Base-by-base conservation (phyloP, 1,140 invertebrate species). In the Drosophila neocordata region DNA sequence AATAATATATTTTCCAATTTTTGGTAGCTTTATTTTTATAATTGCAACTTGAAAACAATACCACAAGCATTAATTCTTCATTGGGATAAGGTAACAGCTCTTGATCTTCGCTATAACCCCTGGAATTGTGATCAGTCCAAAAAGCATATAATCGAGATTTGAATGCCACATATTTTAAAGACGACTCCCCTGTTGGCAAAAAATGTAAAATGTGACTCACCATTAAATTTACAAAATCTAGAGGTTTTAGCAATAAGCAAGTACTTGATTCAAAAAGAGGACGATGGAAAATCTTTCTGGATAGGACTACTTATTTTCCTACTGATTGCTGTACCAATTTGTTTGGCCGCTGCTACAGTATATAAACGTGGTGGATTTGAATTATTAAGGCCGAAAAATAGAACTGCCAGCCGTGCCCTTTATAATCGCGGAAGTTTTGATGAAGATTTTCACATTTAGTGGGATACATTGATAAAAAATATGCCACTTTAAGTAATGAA, bases 41-140 rank as follows among this genome's bases (percentile, higher is more conserved):
- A 95, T 64, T 96, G 96, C 89, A 94, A 95, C 65, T 79, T 96
- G 11, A 91, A 93, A 2, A 93, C 93, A 69, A 84, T 97, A 18
- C 94, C 95, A 52, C 89, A 90, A 18, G 77, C 92, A 34, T 87
- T 96, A 2, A 64, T 96, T 91, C 92, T 20, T 92, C 93, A 88
- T 63, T 96, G 96, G 96, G 94, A 96, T 72, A 91, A 92, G 18
- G 83, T 96, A 9, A 91, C 93, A 18, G 92, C 92, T 57, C 77
- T 96, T 34, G 94, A 95, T 74, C 92, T 96, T 12, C 92, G 92
- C 37, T 93, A 93, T 57, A 97, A 97, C 89, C 94, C 95, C 1
- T 97, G 94, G 95, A 92, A 93, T 27, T 97, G 96, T 80, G 95
- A 96, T 89, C 95, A 94, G 75, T 93, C 94, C 48, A 96, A 96